Evolutionary conservation across 1,140 invertebrate genomes (phyloP), one percentile per base, ranked within the genome.

Genomic region (Phymastichus coffea): DNA sequence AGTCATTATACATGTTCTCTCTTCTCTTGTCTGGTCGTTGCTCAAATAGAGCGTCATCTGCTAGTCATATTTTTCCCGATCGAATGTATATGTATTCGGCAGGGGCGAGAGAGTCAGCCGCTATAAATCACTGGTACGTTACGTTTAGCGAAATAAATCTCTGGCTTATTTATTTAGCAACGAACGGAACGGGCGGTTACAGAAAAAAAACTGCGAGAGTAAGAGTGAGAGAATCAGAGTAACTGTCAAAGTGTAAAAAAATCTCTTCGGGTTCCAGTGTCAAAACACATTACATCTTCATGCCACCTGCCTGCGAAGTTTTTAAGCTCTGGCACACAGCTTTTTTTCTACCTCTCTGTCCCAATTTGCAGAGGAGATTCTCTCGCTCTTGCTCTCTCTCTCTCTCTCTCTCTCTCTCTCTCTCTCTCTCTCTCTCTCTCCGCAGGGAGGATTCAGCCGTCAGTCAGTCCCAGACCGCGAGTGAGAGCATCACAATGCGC

Each of bases 401-500:
- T 46, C 20, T 6, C 40, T 28, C 46, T 40, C n/a, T 23, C 23
- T 52, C 10, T 7, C 23, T 25, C 1, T 33, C 23, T 28, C 30
- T 40, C 22, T 28, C 20, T 17, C 14, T 3, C 48, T 51, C n/a
- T 17, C 25, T 47, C 46, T 35, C 38, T 4, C 37, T 40, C 37
- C 37, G 15, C 38, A 19, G 37, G n/a, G n/a, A 66, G 73, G 73
- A 79, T 78, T 78, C 76, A 78, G 61, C 74, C 70, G 77, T 78
- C 76, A 79, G 71, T 78, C 76, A 77, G 68, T 75, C 6, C 4
- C 12, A 37, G 12, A 23, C 7, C 19, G 20, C 4, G 44, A 30
- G 26, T 70, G 67, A 72, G 74, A 76, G 75, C 77, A 76, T 78
- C 73, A 78, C 76, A 79, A 80, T 78, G 72, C 33, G 17, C 65